phyloP scores from a whole-genome alignment of 2,797 vertebrate species.

The Trachops cirrhosus region DNA sequence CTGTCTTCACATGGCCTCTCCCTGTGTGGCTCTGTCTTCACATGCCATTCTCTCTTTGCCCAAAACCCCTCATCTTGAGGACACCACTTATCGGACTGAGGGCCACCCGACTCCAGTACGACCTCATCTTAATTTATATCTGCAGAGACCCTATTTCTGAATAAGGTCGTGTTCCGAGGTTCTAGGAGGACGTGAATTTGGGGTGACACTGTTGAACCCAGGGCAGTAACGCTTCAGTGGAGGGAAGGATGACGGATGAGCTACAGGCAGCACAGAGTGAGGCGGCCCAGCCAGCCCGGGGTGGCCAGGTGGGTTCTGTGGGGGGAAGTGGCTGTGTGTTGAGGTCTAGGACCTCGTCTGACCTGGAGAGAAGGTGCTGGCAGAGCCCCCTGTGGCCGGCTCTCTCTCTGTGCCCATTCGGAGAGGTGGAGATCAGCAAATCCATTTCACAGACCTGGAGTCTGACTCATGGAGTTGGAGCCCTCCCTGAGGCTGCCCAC shows the following conservation, averaged over 20 bases:
- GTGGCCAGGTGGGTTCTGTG: background rate
- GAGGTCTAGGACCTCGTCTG: background rate
- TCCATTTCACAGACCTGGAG: background rate
- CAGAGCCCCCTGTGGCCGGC: too few species aligned
- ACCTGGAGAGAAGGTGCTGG: background rate
- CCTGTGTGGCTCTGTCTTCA: background rate
- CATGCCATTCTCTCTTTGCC: background rate
- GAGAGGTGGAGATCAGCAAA: background rate
- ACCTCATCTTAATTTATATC: background rate
- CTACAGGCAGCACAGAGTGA: background rate
- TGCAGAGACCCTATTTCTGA: background rate
- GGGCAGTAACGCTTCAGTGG: background rate
- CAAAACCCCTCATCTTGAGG: background rate
- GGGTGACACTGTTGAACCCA: fast-evolving
- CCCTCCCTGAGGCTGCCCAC: background rate
- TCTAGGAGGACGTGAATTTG: background rate
- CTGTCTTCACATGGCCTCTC: fast-evolving
- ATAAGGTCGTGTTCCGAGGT: background rate
- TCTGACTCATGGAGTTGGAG: background rate
- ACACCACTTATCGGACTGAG: background rate
- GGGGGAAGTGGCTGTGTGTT: background rate
- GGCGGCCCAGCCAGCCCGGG: background rate
- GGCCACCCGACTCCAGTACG: background rate
- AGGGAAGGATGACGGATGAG: background rate
- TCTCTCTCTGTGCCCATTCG: background rate